A percentile compares a stretch with the other conserved stretches of the same genome.
Conservation (phyloP, 2,888 invertebrate species). For the Pelosia muscerda region DNA sequence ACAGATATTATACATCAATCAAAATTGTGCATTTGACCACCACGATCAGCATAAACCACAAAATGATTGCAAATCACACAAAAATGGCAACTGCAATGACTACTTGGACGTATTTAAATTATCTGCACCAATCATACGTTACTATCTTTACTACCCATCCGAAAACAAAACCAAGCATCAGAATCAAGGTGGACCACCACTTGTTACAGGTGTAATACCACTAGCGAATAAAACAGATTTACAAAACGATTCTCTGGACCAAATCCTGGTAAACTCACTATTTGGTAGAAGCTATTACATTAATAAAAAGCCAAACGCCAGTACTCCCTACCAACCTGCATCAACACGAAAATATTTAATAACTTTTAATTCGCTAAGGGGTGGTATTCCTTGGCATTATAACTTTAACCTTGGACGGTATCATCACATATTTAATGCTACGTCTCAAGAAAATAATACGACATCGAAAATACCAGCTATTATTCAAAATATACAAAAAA, state of each 20-base stretch:
- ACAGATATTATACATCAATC: constrained; percentile 7
- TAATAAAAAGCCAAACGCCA: neutral
- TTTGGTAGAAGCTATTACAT: neutral
- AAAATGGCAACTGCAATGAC: neutral
- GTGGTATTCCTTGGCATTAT: neutral
- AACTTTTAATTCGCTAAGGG: neutral
- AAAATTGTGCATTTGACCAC: neutral
- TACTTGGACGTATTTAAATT: neutral
- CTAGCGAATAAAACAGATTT: neutral
- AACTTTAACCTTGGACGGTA: neutral
- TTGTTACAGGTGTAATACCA: neutral
- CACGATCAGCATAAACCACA: neutral
- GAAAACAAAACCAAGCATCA: neutral
- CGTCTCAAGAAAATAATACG: neutral
- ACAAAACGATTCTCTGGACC: neutral
- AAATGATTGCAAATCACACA: neutral
- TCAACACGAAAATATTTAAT: neutral
- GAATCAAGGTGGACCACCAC: neutral
- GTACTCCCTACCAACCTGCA: neutral
- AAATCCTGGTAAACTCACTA: neutral
- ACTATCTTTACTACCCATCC: neutral
- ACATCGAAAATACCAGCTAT: neutral
- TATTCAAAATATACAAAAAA: neutral
- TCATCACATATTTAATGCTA: neutral
- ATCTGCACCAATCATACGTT: neutral